These are phyloP conservation scores for Tetramorium parvispinum DNA, from an alignment of 1,140 invertebrate genomes.

Conservation along the genomic window DNA sequence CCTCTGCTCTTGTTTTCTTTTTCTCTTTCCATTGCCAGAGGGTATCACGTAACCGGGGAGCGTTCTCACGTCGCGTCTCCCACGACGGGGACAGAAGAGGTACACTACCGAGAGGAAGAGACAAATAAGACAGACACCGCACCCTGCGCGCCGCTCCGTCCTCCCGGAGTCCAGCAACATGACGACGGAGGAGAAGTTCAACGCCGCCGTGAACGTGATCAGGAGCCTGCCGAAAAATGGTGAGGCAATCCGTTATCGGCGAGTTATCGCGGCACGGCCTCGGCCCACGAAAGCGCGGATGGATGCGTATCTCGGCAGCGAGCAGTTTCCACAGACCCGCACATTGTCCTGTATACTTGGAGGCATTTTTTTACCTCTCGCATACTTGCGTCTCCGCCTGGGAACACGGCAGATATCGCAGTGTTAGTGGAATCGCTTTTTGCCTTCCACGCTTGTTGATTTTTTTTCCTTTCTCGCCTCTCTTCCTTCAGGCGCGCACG, in stretches of 20 bases:
- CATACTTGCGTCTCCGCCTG: neutral
- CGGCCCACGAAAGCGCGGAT: no score
- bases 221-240: slow-evolving; percentile 95
- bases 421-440: slow-evolving; percentile 22
- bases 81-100: neutral
- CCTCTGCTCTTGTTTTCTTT: no score
- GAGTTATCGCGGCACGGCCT: neutral
- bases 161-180: slow-evolving; percentile 80
- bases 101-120: neutral
- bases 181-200: slow-evolving; percentile 93
- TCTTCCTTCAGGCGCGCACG: neutral
- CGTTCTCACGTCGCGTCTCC: neutral
- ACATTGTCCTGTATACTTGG: no score
- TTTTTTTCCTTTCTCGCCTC: slow-evolving; percentile 23
- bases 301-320: no score
- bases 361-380: neutral
- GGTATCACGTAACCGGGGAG: neutral
- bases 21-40: neutral
- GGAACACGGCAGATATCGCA: neutral
- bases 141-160: neutral
- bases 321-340: no score
- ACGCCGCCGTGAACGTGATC: slow-evolving; percentile 95
- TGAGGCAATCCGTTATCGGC: slow-evolving; percentile 80
- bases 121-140: no score
- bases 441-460: neutral